phyloP scores from a whole-genome alignment of 2,113 vertebrate species.

The Oryctolagus cuniculus region DNA sequence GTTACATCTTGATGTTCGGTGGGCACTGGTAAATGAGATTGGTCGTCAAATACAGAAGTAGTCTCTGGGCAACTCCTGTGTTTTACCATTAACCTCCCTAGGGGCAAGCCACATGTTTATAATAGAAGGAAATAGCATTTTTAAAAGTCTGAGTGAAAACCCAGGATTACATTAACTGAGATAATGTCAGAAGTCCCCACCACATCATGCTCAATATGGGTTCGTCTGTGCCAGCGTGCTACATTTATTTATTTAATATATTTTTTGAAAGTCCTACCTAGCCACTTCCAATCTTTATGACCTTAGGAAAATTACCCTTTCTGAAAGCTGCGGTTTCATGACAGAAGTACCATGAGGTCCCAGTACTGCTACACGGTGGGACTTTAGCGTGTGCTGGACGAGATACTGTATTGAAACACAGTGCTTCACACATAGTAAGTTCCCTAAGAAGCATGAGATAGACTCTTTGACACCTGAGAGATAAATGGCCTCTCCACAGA shows the following conservation, averaged over 20 bases:
- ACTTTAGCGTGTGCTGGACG: not conserved
- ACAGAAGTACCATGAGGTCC: not conserved
- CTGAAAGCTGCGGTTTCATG: not conserved
- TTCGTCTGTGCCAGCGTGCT: not conserved
- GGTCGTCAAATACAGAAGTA: too few species aligned
- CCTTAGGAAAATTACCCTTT: not conserved
- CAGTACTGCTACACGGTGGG: not conserved
- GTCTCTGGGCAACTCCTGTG: not conserved
- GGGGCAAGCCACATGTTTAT: not conserved
- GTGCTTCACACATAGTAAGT: not conserved
- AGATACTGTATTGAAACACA: not conserved
- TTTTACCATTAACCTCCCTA: not conserved
- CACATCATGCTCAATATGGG: not conserved
- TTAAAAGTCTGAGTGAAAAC: constrained; percentile 14
- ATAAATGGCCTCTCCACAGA: not conserved
- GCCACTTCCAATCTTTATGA: constrained; percentile 24
- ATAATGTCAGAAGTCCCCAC: not conserved
- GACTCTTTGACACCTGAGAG: not conserved
- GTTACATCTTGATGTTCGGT: not conserved
- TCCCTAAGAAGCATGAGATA: not conserved
- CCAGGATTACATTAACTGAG: not conserved
- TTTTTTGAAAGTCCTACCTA: not conserved
- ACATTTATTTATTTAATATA: too few species aligned
- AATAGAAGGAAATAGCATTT: constrained; percentile 15
- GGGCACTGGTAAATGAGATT: not conserved